Conservation (phyloP, 2,797 vertebrate genomes). For the Aulostomus chinensis region DNA sequence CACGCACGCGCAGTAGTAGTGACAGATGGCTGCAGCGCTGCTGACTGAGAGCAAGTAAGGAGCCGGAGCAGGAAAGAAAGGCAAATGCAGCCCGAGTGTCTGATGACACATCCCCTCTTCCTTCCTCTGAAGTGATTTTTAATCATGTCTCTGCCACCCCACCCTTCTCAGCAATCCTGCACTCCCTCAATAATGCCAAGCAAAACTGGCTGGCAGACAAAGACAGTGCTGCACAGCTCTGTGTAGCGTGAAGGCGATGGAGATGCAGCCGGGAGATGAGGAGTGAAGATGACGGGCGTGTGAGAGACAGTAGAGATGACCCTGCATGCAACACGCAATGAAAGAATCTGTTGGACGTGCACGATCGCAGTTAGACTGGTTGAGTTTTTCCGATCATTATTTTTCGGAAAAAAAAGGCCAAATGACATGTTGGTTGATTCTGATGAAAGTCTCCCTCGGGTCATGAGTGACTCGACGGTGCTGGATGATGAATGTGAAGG, state of each 20-base stretch:
- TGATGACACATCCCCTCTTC: conserved; percentile 67
- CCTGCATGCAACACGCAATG: too few relatives aligned
- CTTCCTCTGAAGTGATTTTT: conserved; percentile 59
- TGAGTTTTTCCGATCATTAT: too few relatives aligned
- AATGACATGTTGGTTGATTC: too few relatives aligned
- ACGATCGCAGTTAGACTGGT: too few relatives aligned
- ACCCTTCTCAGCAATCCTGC: conserved; percentile 37
- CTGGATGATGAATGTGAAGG: too few relatives aligned
- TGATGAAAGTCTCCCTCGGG: too few relatives aligned
- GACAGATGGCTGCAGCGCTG: conserved; percentile 13
- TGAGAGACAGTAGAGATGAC: too few relatives aligned
- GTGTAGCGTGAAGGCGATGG: neutral
- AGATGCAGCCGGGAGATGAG: neutral
- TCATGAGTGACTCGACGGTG: too few relatives aligned
- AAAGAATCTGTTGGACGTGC: too few relatives aligned
- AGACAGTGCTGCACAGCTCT: conserved; percentile 3
- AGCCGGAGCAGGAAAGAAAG: conserved; percentile 1
- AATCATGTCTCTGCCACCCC: conserved; percentile 39
- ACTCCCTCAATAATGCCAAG: conserved; percentile 38
- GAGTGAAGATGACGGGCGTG: too few relatives aligned
- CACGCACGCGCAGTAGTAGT: conserved; percentile 12
- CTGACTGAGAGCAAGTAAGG: conserved; percentile 29
- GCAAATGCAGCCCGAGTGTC: conserved; percentile 48
- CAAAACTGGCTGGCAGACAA: conserved; percentile 23
- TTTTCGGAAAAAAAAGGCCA: too few relatives aligned